These are phyloP conservation scores for Echiichthys vipera DNA, from an alignment of 2,797 vertebrate genomes.

Conservation along the genomic window DNA sequence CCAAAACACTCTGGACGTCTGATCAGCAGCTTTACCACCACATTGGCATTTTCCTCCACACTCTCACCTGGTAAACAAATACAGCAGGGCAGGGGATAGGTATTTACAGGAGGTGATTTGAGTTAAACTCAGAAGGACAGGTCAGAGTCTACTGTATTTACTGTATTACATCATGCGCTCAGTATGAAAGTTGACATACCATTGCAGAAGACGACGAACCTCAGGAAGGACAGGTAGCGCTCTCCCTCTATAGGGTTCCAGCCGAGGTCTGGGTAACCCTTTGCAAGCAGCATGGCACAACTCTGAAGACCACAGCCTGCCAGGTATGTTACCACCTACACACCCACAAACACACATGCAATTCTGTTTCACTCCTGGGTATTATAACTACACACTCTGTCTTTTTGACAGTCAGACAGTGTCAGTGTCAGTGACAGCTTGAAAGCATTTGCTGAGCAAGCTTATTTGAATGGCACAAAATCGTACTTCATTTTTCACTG, in stretches of 20 bases:
- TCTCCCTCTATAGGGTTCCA: slow-evolving; percentile 99
- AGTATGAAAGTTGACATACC: slow-evolving; percentile 80
- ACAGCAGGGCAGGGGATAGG: not conserved
- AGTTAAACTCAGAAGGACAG: not conserved
- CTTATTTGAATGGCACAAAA: slow-evolving; percentile 40
- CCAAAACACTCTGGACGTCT: slow-evolving; percentile 97
- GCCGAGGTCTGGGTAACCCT: slow-evolving; percentile 96
- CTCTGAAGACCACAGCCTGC: slow-evolving; percentile 97
- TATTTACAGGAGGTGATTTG: not conserved
- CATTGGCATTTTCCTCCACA: slow-evolving; percentile 98
- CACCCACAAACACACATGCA: slow-evolving; percentile 39
- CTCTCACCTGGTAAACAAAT: slow-evolving; percentile 89
- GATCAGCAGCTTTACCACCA: slow-evolving; percentile 98
- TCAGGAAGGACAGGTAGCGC: slow-evolving; percentile 96
- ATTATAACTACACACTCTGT: slow-evolving; percentile 24
- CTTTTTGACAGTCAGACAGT: slow-evolving; percentile 38
- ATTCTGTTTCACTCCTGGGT: slow-evolving; percentile 8
- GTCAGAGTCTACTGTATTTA: not conserved
- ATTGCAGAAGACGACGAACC: slow-evolving; percentile 97
- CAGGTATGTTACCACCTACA: slow-evolving; percentile 96
- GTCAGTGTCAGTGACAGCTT: slow-evolving; percentile 28
- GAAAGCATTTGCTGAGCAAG: slow-evolving; percentile 33
- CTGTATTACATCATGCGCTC: fast-evolving
- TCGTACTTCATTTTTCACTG: slow-evolving; percentile 24
- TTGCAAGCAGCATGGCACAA: slow-evolving; percentile 93